Percentiles rank a stretch among this genome's conserved stretches.
Conservation (phyloP, 37 sponge, comb jelly and placozoan species). For the Geodia barretti region DNA sequence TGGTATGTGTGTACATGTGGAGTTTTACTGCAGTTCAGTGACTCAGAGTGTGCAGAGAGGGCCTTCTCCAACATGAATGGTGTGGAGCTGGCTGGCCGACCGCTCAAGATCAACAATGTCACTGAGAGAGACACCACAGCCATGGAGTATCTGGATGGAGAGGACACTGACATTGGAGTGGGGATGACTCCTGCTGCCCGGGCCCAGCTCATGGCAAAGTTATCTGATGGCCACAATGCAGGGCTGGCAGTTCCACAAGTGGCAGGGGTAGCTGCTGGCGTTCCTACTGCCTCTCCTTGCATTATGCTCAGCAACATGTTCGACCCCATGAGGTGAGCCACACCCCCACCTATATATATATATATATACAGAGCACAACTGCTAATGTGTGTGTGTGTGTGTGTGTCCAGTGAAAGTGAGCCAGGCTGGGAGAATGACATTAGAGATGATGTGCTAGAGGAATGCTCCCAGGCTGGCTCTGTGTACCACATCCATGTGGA, state of each 20-base stretch:
- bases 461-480: slow-evolving; percentile 77
- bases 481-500: slow-evolving; percentile 97
- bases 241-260: slow-evolving; percentile 44
- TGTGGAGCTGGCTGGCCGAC: slow-evolving; percentile 90
- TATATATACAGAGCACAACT: too few species aligned
- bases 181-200: slow-evolving; percentile 90
- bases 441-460: slow-evolving; percentile 91
- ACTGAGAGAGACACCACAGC: slow-evolving; percentile 75
- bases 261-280: not conserved
- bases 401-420: slow-evolving; percentile 76
- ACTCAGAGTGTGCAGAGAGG: slow-evolving; percentile 83
- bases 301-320: slow-evolving; percentile 96
- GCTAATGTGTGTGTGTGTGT: not conserved
- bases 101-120: slow-evolving; percentile 91
- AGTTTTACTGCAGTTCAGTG: slow-evolving; percentile 59
- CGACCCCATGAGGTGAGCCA: slow-evolving; percentile 47
- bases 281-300: slow-evolving; percentile 63
- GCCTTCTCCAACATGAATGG: slow-evolving; percentile 96
- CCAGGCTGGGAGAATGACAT: slow-evolving; percentile 90
- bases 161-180: slow-evolving; percentile 91
- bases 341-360: too few species aligned
- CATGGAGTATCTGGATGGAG: slow-evolving; percentile 72
- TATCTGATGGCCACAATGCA: slow-evolving; percentile 86
- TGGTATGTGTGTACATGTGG: not conserved
- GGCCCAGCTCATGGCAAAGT: slow-evolving; percentile 19